phyloP scores from a whole-genome alignment of 1,140 invertebrate species.

The Coelopa frigida region DNA sequence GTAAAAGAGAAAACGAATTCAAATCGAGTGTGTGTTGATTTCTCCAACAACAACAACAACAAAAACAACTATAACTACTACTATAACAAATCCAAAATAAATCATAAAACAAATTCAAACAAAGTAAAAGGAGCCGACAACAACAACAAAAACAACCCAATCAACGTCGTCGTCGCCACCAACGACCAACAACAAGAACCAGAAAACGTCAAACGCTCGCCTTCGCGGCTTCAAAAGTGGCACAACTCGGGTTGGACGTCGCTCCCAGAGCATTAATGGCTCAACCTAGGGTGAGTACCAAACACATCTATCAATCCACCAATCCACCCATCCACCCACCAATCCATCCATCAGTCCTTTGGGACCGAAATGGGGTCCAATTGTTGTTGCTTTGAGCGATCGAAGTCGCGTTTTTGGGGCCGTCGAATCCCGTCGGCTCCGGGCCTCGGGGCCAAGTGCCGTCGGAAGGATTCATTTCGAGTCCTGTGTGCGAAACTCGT shows the following conservation, averaged over 20 bases:
- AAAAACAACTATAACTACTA: constrained; percentile 7
- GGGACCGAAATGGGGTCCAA: too few species aligned
- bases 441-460: too few species aligned
- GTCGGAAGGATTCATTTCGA: too few species aligned
- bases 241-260: constrained; percentile 46
- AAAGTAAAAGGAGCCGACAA: constrained; percentile 8
- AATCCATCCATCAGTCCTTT: too few species aligned
- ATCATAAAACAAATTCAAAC: not conserved
- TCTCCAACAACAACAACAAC: constrained; percentile 4
- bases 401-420: too few species aligned
- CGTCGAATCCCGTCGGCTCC: too few species aligned
- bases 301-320: too few species aligned
- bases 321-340: too few species aligned
- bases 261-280: constrained; percentile 47
- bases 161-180: constrained; percentile 5
- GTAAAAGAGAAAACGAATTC: constrained; percentile 11
- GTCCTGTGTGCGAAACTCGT: too few species aligned
- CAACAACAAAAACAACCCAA: constrained; percentile 7
- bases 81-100: not conserved
- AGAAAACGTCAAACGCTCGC: constrained; percentile 29
- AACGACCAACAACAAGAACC: constrained; percentile 20
- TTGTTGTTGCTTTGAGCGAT: too few species aligned
- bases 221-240: constrained; percentile 41
- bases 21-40: too few species aligned
- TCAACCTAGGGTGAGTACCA: constrained; percentile 45